These are phyloP conservation scores for Remorina albescens DNA, from an alignment of 2,797 vertebrate genomes.

Conservation along the genomic window DNA sequence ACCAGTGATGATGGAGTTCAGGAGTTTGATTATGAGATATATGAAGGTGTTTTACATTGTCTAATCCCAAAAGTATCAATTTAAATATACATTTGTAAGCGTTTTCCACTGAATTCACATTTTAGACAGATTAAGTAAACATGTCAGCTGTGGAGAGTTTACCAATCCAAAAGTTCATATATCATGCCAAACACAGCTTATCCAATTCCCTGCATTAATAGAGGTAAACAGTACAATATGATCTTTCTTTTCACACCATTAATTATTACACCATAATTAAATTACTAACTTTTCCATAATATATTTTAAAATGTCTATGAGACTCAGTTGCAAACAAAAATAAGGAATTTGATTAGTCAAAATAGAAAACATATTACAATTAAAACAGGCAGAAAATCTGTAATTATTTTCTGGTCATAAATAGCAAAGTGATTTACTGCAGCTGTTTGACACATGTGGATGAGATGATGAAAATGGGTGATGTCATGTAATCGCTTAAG, in stretches of 20 bases:
- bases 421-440: neutral
- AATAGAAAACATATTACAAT: neutral
- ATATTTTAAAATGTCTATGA: too few relatives aligned
- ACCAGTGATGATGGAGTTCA: conserved; percentile 8
- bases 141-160: neutral
- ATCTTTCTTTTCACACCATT: neutral
- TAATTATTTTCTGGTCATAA: neutral
- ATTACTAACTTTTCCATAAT: too few relatives aligned
- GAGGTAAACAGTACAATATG: too few relatives aligned
- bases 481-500: conserved; percentile 5
- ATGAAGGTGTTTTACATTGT: neutral
- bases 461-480: conserved; percentile 1
- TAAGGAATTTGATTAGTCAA: too few relatives aligned
- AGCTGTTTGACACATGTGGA: conserved; percentile 6
- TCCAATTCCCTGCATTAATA: neutral
- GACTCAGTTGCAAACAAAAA: too few relatives aligned
- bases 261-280: neutral
- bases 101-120: neutral
- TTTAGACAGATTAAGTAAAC: neutral
- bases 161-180: too few relatives aligned
- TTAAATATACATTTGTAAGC: neutral
- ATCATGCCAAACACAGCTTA: neutral
- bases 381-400: neutral
- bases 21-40: neutral
- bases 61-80: neutral